These are phyloP conservation scores for Matsumyia berberina DNA, from an alignment of 2,888 invertebrate species.

Conservation along the genomic window DNA sequence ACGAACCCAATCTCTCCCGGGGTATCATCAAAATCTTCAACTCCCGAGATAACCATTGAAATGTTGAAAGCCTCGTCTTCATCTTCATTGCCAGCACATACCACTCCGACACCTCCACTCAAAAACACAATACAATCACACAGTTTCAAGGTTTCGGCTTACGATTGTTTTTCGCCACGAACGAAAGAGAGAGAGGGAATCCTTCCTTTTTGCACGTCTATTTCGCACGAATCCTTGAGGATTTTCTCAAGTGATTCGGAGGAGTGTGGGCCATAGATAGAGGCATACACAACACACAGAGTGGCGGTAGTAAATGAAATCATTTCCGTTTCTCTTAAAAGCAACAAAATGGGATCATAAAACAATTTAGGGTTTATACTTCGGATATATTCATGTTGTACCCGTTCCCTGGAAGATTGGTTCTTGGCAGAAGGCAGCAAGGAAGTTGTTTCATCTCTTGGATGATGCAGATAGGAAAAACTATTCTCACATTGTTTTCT, in stretches of 20 bases:
- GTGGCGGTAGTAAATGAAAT: conserved; percentile 43
- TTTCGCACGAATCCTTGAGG: conserved; percentile 24
- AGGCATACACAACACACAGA: neutral
- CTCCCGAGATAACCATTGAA: conserved; percentile 15
- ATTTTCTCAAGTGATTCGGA: conserved; percentile 26
- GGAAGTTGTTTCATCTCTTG: conserved; percentile 2
- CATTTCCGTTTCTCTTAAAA: conserved; percentile 34
- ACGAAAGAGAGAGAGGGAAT: neutral
- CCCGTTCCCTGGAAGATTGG: neutral
- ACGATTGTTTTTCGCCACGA: conserved; percentile 34
- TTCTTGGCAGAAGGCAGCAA: neutral
- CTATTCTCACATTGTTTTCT: conserved; percentile 38
- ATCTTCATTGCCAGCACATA: conserved; percentile 11
- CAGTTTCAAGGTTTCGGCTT: conserved; percentile 57
- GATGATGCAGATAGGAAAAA: conserved; percentile 19
- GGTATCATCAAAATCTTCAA: conserved; percentile 36
- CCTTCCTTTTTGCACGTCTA: conserved; percentile 31
- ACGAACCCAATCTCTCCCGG: conserved; percentile 9
- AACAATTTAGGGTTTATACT: conserved; percentile 55
- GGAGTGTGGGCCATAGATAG: neutral
- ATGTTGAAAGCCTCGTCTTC: conserved; percentile 17
- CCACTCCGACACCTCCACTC: conserved; percentile 19
- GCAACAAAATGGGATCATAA: conserved; percentile 54
- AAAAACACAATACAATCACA: conserved; percentile 49
- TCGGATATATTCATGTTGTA: conserved; percentile 22